phyloP scores from a whole-genome alignment of 2,113 vertebrate genomes.

The Nothocercus nigrocapillus region DNA sequence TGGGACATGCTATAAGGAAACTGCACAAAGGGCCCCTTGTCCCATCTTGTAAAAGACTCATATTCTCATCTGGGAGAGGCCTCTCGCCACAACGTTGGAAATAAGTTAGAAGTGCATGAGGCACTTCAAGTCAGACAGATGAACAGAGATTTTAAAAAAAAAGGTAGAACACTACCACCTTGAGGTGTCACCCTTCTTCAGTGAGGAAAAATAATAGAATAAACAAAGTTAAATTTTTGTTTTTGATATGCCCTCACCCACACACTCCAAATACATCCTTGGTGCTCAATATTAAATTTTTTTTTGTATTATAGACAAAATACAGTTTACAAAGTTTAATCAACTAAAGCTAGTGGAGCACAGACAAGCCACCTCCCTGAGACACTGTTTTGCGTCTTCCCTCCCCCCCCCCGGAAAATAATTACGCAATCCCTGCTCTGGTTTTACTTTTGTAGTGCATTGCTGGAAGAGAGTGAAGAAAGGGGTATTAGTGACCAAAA shows the following conservation, averaged over 20 bases:
- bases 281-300: background rate
- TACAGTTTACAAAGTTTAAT: too few relatives aligned
- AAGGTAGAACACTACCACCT: background rate
- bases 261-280: background rate
- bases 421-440: background rate
- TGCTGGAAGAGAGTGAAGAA: background rate
- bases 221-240: background rate
- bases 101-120: background rate
- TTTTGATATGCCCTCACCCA: background rate
- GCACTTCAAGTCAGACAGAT: background rate
- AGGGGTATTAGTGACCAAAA: conserved; percentile 22
- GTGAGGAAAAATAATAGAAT: background rate
- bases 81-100: background rate
- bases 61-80: too few relatives aligned
- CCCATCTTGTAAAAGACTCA: background rate
- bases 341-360: background rate
- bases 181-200: background rate
- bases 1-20: background rate
- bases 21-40: background rate
- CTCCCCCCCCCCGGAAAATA: background rate
- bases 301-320: rapidly evolving
- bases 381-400: background rate
- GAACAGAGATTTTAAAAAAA: background rate
- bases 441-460: background rate
- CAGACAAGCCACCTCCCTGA: background rate